Evolutionary conservation across 2,888 invertebrate genomes (phyloP), one percentile per base, ranked within the genome.

Genomic region (Hirtodrosophila duncani): DNA sequence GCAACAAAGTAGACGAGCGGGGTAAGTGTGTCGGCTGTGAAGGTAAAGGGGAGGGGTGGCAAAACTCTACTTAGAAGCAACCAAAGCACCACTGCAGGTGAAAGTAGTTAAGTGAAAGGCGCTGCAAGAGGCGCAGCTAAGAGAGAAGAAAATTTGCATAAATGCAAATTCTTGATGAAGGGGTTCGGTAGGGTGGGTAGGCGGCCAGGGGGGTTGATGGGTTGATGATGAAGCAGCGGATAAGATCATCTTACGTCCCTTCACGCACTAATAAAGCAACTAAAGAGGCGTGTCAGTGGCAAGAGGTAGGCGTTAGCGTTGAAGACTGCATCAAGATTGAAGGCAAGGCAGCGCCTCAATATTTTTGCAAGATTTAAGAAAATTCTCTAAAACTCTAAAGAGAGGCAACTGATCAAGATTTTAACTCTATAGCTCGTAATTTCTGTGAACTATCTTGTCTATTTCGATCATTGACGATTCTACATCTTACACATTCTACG

Each of bases 211-310:
- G 27, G 23, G 23, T 24, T 29, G 4, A 26, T 8, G 29, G 50
- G 20, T 58, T 56, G 61, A 58, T 67, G 52, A 67, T 64, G 67
- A 55, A 64, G 57, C 57, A 63, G 13, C 14, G 21, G 23, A 16
- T 29, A 24, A 43, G 3, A 24, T 7, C 24, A 7, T 3, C 3
- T 7, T 5, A 29, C 49, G 51, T 49, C 26, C 31, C 55, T 44
- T 43, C 23, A 26, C 50, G 51, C 64, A 58, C 70, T 70, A 70
- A 68, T 68, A 64, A 68, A 68, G 68, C 64, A 70, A 70, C 71
- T 67, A 59, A 39, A 37, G 14, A 21, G 68, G 68, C 58, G 70
- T 55, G 33, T 27, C 44, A 13, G 24, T 16, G 23, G 13, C 29
- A 36, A 18, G n/a, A n/a, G n/a, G 9, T n/a, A 14, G 57, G 70